These are phyloP conservation scores for Nomada fabriciana DNA, from an alignment of 2,888 invertebrate species.

Conservation along the genomic window DNA sequence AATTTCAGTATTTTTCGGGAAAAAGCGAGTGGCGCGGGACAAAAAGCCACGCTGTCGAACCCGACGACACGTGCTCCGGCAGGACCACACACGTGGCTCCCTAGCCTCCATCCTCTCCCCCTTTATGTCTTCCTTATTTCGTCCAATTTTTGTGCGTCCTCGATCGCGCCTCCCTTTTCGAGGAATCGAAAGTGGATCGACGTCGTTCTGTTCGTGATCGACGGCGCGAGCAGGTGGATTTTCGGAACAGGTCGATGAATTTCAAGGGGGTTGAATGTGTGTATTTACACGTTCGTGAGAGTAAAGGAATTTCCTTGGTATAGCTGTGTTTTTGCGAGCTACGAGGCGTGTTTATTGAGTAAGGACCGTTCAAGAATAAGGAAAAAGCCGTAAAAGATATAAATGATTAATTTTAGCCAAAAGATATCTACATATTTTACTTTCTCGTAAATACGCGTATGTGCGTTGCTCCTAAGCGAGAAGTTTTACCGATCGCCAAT, in stretches of 20 bases:
- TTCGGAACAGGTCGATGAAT: background rate
- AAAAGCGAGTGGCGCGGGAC: constrained; percentile 66
- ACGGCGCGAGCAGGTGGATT: background rate
- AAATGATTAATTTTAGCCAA: too few relatives aligned
- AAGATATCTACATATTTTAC: too few relatives aligned
- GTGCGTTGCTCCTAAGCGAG: background rate
- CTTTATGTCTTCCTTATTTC: constrained; percentile 50
- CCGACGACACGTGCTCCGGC: constrained; percentile 65
- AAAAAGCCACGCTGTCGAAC: constrained; percentile 62
- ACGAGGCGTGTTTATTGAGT: too few relatives aligned
- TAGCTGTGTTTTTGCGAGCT: too few relatives aligned
- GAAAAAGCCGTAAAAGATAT: too few relatives aligned
- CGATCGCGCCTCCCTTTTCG: constrained; percentile 35
- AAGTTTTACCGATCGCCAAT: background rate
- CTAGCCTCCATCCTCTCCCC: constrained; percentile 21
- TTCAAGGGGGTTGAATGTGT: background rate
- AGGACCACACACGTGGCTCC: constrained; percentile 72
- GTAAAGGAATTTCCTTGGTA: too few relatives aligned
- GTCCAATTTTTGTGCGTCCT: constrained; percentile 33
- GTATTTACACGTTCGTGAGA: too few relatives aligned
- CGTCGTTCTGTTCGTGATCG: background rate
- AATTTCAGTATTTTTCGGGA: constrained; percentile 74
- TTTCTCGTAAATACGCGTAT: too few relatives aligned
- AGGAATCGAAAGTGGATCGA: constrained; percentile 10
- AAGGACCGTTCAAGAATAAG: too few relatives aligned